A percentile compares a stretch with the other conserved stretches of the same genome.
Evolutionary conservation across 1,140 invertebrate genomes (phyloP).

Genomic region (Brachionus calyciflorus): DNA sequence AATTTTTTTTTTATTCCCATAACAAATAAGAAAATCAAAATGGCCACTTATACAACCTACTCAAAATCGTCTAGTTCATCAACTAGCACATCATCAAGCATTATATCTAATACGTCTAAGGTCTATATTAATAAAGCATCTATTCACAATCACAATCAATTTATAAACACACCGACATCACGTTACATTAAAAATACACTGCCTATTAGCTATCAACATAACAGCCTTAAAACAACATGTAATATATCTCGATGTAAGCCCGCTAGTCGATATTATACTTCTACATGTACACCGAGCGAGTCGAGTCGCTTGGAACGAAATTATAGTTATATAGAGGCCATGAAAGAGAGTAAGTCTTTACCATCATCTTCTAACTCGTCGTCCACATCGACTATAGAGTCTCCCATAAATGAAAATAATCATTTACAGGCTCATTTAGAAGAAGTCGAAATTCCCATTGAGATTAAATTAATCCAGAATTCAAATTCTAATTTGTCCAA

Average conservation of each 20-base stretch:
- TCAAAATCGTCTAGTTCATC: neutral
- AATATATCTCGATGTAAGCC: slow-evolving; percentile 12
- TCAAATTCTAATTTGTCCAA: neutral
- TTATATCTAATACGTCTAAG: slow-evolving; percentile 2
- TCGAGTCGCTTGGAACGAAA: slow-evolving; percentile 21
- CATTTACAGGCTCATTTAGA: neutral
- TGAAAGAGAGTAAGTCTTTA: slow-evolving; percentile 39
- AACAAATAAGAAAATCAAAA: neutral
- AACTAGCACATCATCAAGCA: neutral
- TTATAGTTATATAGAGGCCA: slow-evolving; percentile 41
- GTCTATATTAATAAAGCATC: neutral
- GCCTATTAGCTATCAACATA: slow-evolving; percentile 27
- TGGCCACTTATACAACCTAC: slow-evolving; percentile 10
- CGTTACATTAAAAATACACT: slow-evolving; percentile 16
- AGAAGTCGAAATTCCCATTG: slow-evolving; percentile 30
- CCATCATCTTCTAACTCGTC: slow-evolving; percentile 32
- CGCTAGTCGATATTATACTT: slow-evolving; percentile 5
- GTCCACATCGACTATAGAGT: slow-evolving; percentile 24
- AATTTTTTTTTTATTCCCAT: neutral
- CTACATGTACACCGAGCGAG: neutral
- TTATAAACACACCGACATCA: neutral
- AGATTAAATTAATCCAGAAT: slow-evolving; percentile 9
- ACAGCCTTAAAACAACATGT: slow-evolving; percentile 8
- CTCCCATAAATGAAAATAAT: neutral
- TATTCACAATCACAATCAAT: neutral